phyloP scores from a whole-genome alignment of 2,113 vertebrate species.

The Tilapia sparmanii region DNA sequence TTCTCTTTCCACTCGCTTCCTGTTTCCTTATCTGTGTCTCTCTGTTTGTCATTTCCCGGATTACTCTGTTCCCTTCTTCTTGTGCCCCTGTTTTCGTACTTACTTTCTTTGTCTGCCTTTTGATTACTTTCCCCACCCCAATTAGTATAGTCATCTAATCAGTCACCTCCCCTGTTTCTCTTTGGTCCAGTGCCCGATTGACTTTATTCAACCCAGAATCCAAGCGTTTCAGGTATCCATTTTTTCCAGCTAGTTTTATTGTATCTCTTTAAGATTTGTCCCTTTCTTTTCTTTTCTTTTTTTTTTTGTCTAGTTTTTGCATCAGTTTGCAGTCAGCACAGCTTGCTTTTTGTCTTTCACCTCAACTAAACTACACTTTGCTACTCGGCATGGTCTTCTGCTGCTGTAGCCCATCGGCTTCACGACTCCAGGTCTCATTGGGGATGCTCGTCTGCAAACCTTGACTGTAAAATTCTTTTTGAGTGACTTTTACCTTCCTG shows the following conservation, averaged over 20 bases:
- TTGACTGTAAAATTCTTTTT: background rate
- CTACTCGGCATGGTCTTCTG: background rate
- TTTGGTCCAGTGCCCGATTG: background rate
- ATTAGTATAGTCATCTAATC: background rate
- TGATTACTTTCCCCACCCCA: background rate
- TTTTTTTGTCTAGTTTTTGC: background rate
- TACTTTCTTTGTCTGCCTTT: background rate
- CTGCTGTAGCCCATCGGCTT: background rate
- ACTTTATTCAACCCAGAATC: background rate
- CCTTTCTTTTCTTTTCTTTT: background rate
- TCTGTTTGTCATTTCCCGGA: background rate
- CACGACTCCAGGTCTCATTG: background rate
- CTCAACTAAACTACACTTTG: background rate
- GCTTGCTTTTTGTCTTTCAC: background rate
- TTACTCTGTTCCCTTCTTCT: background rate
- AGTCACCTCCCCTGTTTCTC: background rate
- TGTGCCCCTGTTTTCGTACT: background rate
- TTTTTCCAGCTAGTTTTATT: background rate
- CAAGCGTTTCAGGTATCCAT: background rate
- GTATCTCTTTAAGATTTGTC: background rate
- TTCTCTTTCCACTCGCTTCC: background rate
- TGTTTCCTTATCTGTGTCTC: background rate
- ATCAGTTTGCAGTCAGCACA: background rate
- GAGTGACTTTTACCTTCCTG: background rate
- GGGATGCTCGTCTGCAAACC: background rate